phyloP scores from a whole-genome alignment of 1,140 invertebrate genomes.

The Cecropterus lyciades region DNA sequence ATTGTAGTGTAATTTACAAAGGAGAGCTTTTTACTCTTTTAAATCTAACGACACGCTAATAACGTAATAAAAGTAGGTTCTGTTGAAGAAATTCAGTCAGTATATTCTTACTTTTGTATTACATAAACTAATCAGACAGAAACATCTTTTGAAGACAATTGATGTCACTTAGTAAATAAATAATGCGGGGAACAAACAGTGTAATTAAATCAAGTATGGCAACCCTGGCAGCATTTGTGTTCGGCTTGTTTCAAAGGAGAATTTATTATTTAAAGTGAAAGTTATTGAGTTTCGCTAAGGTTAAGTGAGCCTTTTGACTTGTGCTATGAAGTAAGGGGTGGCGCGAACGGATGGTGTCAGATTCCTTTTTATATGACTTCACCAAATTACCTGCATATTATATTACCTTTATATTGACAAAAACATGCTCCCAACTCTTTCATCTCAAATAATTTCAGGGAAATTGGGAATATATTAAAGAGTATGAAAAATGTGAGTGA shows the following conservation, averaged over 20 bases:
- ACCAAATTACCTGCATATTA: conserved; percentile 60
- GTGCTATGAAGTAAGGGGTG: conserved; percentile 59
- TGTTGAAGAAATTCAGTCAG: no score
- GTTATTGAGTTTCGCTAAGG: conserved; percentile 82
- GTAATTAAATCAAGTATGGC: conserved; percentile 52
- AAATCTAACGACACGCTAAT: no score
- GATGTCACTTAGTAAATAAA: conserved; percentile 29
- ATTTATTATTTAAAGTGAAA: conserved; percentile 82
- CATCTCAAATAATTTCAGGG: conserved; percentile 12
- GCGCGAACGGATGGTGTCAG: conserved; percentile 61
- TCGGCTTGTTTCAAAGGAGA: conserved; percentile 72
- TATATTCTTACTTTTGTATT: no score
- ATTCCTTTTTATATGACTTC: conserved; percentile 62
- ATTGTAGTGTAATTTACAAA: no score
- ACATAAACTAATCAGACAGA: conserved; percentile 26
- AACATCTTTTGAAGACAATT: conserved; percentile 29
- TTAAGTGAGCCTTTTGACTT: conserved; percentile 80
- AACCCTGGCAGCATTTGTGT: conserved; percentile 66
- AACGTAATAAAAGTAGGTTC: no score
- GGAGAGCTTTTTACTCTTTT: no score
- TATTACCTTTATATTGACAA: conserved; percentile 50
- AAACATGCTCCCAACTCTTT: conserved; percentile 24
- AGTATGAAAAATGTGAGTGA: background rate
- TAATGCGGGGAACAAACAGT: conserved; percentile 28
- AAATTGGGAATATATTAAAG: conserved; percentile 6